Base-by-base conservation (phyloP, 2,113 vertebrate genomes). In the Natator depressus region DNA sequence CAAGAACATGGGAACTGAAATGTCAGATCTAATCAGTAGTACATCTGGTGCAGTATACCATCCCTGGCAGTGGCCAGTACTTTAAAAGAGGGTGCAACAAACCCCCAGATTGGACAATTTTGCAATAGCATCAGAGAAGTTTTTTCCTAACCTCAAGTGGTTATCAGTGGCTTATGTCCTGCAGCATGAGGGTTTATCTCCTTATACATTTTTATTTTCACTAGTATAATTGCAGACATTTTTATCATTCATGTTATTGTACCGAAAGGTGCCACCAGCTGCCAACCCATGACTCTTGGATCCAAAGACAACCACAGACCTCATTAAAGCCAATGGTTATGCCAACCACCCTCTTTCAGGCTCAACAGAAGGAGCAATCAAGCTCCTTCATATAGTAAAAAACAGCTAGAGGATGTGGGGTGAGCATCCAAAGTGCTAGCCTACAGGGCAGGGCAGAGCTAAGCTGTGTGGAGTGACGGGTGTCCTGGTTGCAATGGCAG, bases 141-240 rank as follows among this genome's bases (percentile, higher is more conserved):
- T 50, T 4, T 31, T 82, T 35, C 4, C 65, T 82, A 6, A 10
- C 59, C 10, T 49, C 20, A 0, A 0, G 5, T 1, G 3, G 5
- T 47, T 87, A 86, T 8, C 82, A 92, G 89, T 87, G 2, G 9
- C 25, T 91, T 84, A 49, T 25, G 8, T 3, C 7, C 0, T 42
- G 0, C 24, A 29, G 14, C 35, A 80, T 89, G 55, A 22, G 53
- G 62, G 88, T 90, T 91, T 93, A 69, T 12, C 17, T 4, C 10
- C 85, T 85, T 72, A 57, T 0, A 0, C 38, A 5, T 80, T 85
- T 96, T 89, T 80, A 53, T 24, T 14, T n/a, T 24, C 24, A 14
- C 24, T 55, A 62, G 75, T 16, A 42, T 6, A 88, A 88, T n/a
- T 89, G 27, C 42, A 85, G 54, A 24, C 50, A 31, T 86, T 94